Conservation (phyloP, 1,140 invertebrate genomes). For the Drosophila melanica region DNA sequence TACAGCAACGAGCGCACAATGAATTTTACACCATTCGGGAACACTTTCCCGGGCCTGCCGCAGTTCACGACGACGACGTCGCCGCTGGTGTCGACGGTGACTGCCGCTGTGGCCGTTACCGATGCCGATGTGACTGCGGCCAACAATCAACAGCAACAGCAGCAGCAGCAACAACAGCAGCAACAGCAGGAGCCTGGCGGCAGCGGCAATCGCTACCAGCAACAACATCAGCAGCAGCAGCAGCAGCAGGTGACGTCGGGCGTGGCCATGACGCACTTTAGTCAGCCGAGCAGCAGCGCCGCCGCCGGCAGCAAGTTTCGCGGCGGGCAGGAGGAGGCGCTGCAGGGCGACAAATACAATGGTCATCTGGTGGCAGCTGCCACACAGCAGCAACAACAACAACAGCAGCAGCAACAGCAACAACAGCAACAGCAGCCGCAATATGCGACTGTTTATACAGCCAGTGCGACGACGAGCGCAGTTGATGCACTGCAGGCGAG, state of each 20-base stretch:
- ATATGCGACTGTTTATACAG: conserved; percentile 68
- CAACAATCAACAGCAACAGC: conserved; percentile 62
- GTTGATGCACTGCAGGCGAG: conserved; percentile 62
- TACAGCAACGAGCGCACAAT: conserved; percentile 82
- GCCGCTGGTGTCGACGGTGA: conserved; percentile 75
- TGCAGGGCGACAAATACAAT: conserved; percentile 78
- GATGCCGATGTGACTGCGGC: conserved; percentile 63
- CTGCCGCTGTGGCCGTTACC: conserved; percentile 60
- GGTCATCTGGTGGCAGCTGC: conserved; percentile 70
- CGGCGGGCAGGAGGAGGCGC: conserved; percentile 54
- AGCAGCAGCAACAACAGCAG: conserved; percentile 60
- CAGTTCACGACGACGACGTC: conserved; percentile 86
- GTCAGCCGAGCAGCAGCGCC: conserved; percentile 57
- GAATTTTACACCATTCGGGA: conserved; percentile 90
- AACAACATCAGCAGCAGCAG: conserved; percentile 61
- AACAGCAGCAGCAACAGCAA: conserved; percentile 12
- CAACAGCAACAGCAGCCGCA: conserved; percentile 66
- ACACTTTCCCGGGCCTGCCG: conserved; percentile 87
- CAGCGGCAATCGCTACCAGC: conserved; percentile 69
- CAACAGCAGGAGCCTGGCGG: conserved; percentile 35
- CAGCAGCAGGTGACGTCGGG: conserved; percentile 54
- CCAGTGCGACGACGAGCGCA: conserved; percentile 52
- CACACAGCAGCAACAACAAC: conserved; percentile 59
- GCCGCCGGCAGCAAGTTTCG: conserved; percentile 55
- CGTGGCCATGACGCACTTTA: conserved; percentile 75